Evolutionary conservation across 2,888 invertebrate genomes (phyloP).

Genomic region (Salticus scenicus): DNA sequence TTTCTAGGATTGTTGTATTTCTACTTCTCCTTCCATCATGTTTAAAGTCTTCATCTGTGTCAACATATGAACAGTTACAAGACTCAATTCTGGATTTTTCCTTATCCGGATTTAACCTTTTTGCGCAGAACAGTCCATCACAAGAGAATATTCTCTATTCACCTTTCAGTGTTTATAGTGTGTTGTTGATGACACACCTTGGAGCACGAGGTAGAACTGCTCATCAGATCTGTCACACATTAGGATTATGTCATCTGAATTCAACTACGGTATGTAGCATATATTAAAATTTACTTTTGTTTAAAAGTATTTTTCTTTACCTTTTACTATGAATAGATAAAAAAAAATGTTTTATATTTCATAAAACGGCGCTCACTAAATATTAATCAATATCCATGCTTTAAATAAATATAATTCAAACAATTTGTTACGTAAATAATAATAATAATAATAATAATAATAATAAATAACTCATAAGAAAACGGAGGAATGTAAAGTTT

Average conservation of each 20-base stretch:
- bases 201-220: conserved; percentile 76
- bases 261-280: conserved; percentile 36
- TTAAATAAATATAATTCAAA: no score
- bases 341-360: no score
- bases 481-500: no score
- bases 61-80: conserved; percentile 32
- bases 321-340: no score
- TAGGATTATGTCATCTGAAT: conserved; percentile 65
- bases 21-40: not conserved
- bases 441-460: no score
- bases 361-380: no score
- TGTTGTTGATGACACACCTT: conserved; percentile 76
- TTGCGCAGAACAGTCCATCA: conserved; percentile 33
- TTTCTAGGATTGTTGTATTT: not conserved
- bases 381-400: no score
- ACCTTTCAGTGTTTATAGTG: conserved; percentile 76
- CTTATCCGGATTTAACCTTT: conserved; percentile 32
- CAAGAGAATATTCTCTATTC: conserved; percentile 75
- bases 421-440: no score
- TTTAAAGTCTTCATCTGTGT: not conserved
- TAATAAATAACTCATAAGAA: no score
- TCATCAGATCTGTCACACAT: conserved; percentile 71
- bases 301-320: no score
- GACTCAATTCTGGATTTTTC: conserved; percentile 60
- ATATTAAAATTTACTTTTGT: no score